A percentile compares a stretch with the other conserved stretches of the same genome.
phyloP scores from a whole-genome alignment of 2,797 vertebrate species.

The Periparus ater region DNA sequence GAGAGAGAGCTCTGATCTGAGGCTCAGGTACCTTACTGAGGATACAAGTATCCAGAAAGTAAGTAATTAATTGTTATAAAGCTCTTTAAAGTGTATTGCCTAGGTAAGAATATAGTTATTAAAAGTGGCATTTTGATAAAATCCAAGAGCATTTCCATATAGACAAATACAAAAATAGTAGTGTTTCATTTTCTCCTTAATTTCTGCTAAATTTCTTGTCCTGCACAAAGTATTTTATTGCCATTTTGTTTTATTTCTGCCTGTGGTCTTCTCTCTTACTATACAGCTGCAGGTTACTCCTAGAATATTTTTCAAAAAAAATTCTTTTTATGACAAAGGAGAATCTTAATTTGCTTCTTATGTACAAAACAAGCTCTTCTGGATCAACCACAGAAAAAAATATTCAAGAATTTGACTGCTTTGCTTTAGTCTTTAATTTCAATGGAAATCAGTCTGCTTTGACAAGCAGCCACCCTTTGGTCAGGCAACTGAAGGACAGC shows the following conservation, averaged over 20 bases:
- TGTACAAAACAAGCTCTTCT: background rate
- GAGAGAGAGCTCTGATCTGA: constrained; percentile 58
- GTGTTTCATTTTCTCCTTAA: background rate
- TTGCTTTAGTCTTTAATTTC: constrained; percentile 8
- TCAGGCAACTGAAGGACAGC: background rate
- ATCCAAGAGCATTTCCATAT: background rate
- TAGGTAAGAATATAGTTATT: constrained; percentile 1
- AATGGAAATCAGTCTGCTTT: background rate
- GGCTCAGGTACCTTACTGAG: constrained; percentile 69
- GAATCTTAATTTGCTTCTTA: background rate
- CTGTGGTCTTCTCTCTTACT: background rate
- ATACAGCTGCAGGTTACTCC: background rate
- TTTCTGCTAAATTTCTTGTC: background rate
- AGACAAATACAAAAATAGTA: background rate
- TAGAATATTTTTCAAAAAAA: background rate
- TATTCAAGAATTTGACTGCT: background rate
- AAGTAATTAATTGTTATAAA: constrained; percentile 69
- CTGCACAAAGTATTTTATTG: background rate
- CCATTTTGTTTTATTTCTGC: background rate
- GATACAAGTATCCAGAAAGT: constrained; percentile 73
- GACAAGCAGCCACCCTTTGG: background rate
- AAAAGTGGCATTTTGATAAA: background rate
- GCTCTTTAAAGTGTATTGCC: constrained; percentile 14
- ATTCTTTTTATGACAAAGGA: background rate
- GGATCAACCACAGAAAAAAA: background rate